A percentile compares a stretch with the other conserved stretches of the same genome.
Conservation (phyloP, 2,797 vertebrate genomes). For the Alca torda region DNA sequence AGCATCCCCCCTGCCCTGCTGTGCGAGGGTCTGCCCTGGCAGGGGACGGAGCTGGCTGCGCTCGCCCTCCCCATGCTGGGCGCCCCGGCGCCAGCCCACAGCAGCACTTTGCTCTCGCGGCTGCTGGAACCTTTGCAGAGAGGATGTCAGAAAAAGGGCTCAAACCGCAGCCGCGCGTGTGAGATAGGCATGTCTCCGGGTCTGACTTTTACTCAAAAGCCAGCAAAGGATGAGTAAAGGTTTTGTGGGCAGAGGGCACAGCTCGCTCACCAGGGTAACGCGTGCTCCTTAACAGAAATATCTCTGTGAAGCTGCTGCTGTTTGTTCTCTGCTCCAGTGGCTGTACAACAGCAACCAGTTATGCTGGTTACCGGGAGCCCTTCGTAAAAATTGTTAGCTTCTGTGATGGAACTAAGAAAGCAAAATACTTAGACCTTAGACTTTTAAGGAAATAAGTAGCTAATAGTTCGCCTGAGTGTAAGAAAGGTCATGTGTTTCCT, state of each 20-base stretch:
- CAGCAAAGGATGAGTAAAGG: conserved; percentile 36
- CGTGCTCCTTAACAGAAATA: not conserved
- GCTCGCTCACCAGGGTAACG: rapidly evolving
- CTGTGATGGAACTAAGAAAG: not conserved
- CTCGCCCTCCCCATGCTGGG: not conserved
- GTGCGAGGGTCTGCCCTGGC: not conserved
- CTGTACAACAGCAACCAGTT: not conserved
- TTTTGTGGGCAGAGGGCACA: not conserved
- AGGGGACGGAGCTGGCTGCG: not conserved
- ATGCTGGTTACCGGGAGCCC: not conserved
- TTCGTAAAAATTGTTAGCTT: not conserved
- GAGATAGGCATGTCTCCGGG: not conserved
- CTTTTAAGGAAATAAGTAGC: not conserved
- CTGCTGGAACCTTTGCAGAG: not conserved
- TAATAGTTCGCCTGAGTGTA: not conserved
- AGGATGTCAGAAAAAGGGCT: not conserved
- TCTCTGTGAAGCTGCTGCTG: rapidly evolving
- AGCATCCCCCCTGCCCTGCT: not conserved
- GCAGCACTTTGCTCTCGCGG: rapidly evolving
- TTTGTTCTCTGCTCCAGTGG: not conserved
- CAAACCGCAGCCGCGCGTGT: rapidly evolving
- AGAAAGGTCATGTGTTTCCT: not conserved
- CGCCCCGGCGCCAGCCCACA: not conserved
- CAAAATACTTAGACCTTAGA: not conserved
- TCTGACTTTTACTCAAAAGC: conserved; percentile 36